A percentile compares a stretch with the other conserved stretches of the same genome.
phyloP scores from a whole-genome alignment of 2,888 invertebrate genomes.

The Cryptocephalus primarius region DNA sequence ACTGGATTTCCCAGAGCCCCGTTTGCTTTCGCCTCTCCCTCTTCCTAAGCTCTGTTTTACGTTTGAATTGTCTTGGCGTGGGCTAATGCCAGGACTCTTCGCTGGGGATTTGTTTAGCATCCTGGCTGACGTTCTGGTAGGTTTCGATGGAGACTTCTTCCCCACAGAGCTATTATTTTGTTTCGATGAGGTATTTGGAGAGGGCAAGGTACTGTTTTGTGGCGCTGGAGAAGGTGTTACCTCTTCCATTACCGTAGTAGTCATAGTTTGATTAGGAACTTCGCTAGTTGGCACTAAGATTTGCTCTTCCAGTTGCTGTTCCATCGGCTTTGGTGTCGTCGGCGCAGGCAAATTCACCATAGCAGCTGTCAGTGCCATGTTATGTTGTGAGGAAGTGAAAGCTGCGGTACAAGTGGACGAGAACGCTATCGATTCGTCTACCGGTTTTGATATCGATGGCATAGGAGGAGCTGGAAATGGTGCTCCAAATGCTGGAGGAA shows the following conservation, averaged over 20 bases:
- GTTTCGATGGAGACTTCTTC: constrained; percentile 47
- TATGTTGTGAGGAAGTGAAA: constrained; percentile 73
- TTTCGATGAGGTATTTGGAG: constrained; percentile 34
- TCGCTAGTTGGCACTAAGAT: constrained; percentile 8
- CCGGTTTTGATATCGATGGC: constrained; percentile 36
- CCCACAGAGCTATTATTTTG: constrained; percentile 31
- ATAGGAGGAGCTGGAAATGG: constrained; percentile 48
- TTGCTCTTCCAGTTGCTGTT: constrained; percentile 11
- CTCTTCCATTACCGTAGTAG: constrained; percentile 15
- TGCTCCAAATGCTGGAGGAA: constrained; percentile 48
- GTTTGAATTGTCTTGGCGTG: constrained; percentile 40
- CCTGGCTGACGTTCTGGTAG: constrained; percentile 50
- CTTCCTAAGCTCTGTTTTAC: constrained; percentile 19
- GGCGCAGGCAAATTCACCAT: constrained; percentile 57
- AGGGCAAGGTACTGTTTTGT: constrained; percentile 28
- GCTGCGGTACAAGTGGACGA: constrained; percentile 58
- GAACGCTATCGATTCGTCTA: constrained; percentile 41
- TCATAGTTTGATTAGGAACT: constrained; percentile 6
- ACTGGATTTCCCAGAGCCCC: constrained; percentile 21
- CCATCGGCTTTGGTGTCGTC: constrained; percentile 10
- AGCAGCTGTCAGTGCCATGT: constrained; percentile 69
- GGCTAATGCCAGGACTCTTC: constrained; percentile 49
- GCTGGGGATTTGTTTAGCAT: constrained; percentile 50
- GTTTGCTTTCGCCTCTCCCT: constrained; percentile 22
- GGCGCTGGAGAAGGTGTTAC: constrained; percentile 21